Conservation (phyloP, 2,113 vertebrate species). For the Solea senegalensis region DNA sequence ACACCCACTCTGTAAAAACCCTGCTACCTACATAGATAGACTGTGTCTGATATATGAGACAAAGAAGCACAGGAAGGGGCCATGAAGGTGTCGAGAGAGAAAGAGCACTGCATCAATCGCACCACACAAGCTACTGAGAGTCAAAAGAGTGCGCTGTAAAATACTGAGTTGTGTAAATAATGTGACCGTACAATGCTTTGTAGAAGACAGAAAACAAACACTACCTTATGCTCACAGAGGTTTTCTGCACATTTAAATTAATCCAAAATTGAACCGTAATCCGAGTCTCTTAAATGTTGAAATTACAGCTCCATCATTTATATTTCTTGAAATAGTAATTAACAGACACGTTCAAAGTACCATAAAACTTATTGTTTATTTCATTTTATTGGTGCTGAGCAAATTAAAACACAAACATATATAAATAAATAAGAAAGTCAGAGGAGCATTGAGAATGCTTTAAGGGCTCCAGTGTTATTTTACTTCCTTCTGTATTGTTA, state of each 20-base stretch:
- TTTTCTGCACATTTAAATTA: constrained; percentile 55
- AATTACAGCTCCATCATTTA: constrained; percentile 1
- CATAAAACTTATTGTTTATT: constrained; percentile 40
- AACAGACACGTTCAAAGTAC: constrained; percentile 25
- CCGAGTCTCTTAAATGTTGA: constrained; percentile 24
- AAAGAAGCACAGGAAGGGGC: constrained; percentile 5
- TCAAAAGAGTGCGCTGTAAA: constrained; percentile 74
- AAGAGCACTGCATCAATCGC: constrained; percentile 67
- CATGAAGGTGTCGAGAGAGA: constrained; percentile 22
- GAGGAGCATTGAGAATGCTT: constrained; percentile 55
- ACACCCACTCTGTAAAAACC: constrained; percentile 37
- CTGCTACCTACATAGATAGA: constrained; percentile 44
- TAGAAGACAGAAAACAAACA: constrained; percentile 64
- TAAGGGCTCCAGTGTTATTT: constrained; percentile 71
- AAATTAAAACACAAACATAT: constrained; percentile 51
- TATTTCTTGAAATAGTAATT: constrained; percentile 12
- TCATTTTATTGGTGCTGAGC: constrained; percentile 66
- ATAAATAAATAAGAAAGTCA: constrained; percentile 44
- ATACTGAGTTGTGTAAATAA: constrained; percentile 84
- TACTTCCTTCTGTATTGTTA: constrained; percentile 45
- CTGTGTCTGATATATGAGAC: constrained; percentile 37
- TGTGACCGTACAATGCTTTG: constrained; percentile 82
- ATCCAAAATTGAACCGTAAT: constrained; percentile 37
- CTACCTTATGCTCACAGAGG: constrained; percentile 53
- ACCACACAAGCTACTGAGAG: constrained; percentile 82